These are phyloP conservation scores for Nanger granti DNA, from an alignment of 2,113 vertebrate species.

Conservation along the genomic window DNA sequence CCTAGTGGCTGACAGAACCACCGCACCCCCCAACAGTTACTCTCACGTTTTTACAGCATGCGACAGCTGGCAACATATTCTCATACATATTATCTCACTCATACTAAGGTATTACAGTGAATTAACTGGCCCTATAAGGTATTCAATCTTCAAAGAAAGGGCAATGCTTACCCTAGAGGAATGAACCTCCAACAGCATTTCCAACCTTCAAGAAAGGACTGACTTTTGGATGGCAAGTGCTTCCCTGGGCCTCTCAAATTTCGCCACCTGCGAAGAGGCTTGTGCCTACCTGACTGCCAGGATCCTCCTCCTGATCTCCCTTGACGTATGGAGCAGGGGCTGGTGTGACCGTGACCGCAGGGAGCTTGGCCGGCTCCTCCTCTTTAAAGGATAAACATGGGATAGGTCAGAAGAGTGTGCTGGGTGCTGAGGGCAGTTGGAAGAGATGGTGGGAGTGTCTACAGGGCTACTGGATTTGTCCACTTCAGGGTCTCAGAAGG, in stretches of 20 bases:
- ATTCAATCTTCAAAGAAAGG: neutral
- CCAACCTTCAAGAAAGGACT: neutral
- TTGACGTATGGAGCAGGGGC: constrained; percentile 24
- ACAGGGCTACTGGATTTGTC: neutral
- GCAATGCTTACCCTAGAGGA: neutral
- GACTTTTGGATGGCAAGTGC: neutral
- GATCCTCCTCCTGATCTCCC: constrained; percentile 49
- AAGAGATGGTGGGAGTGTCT: neutral
- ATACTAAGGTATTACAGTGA: neutral
- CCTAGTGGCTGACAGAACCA: neutral
- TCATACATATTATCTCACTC: neutral
- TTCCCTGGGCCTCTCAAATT: neutral
- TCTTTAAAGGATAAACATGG: constrained; percentile 66
- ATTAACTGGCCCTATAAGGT: neutral
- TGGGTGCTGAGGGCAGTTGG: neutral
- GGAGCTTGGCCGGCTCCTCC: constrained; percentile 50
- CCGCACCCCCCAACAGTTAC: neutral
- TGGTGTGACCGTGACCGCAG: constrained; percentile 31
- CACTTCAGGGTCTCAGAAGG: neutral
- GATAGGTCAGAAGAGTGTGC: constrained; percentile 22
- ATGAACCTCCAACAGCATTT: neutral
- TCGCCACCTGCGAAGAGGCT: neutral
- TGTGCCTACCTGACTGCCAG: constrained; percentile 56
- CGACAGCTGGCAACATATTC: neutral
- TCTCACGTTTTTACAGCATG: neutral